Evolutionary conservation across 2,888 invertebrate genomes (phyloP), one percentile per base, ranked within the genome.

Genomic region (Gymnocheta viridis): DNA sequence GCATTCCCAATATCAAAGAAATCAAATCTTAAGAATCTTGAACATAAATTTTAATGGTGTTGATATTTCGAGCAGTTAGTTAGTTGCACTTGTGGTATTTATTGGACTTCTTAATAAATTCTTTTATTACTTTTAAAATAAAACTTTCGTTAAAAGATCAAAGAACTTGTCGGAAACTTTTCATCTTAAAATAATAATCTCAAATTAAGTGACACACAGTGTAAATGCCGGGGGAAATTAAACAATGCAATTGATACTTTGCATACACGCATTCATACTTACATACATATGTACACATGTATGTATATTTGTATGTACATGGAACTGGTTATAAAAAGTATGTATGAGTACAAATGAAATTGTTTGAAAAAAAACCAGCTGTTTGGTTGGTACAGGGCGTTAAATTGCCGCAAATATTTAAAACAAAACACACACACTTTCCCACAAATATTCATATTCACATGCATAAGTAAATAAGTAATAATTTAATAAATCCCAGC

Each of bases 401-500:
- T 73, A 73, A 73, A 80, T 67, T 67, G 73, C 80, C 56, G 80
- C 66, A 73, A 67, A 51, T 66, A 56, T 73, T 62, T 54, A 64
- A 70, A 64, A 44, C 32, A 70, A 62, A 38, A 49, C 47, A 51
- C 17, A 27, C 4, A 49, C 2, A 32, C n/a, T n/a, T n/a, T n/a
- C n/a, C n/a, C 6, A 38, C 14, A 5, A 12, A 14, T 22, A 38
- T 9, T 6, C 14, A 56, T 14, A 12, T 29, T 6, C 17, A 32
- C n/a, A 29, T 41, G 2, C 14, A 44, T 19, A 19, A 12, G 29
- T 66, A 66, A 66, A 66, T 66, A 72, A 80, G 54, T 67, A 67
- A 73, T 80, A 73, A 80, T 80, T 74, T 73, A 80, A 80, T 73
- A 73, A 80, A 80, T 66, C 72, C 72, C 72, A 80, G 56, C 72